Evolutionary conservation across 2,888 invertebrate species (phyloP), one percentile per base, ranked within the genome.

Genomic region (Caenorhabditis parvicauda): DNA sequence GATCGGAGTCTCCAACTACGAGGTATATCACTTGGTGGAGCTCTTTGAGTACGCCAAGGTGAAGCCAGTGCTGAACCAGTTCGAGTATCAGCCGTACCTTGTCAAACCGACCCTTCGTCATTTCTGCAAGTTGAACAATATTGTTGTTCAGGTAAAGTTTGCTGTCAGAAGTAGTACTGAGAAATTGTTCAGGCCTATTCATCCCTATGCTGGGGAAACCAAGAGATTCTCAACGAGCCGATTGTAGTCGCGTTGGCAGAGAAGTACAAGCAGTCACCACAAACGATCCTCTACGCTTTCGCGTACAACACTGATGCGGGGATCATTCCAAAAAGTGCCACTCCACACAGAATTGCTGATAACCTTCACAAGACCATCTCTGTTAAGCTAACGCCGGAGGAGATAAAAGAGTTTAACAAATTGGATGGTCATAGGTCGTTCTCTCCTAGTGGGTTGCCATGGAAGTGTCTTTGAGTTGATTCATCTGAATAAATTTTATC

Each of bases 1-100:
- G 2, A 88, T 91, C 68, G 90, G 91, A 1, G 90, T 91, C 0
- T 89, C 90, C 0, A 91, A 91, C 82, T 91, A 88, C 75, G 88
- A 87, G 2, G 82, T 87, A 0, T 82, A 82, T 41, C 90, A 91
- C 82, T 81, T 91, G 17, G 82, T 85, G 49, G 87, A 89, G 63
- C 80, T 90, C 41, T 64, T 82, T 21, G 58, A 64, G 14, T 71
- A 77, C 25, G 68, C 70, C 5, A 68, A 70, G 54, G 42, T 62
- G 7, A 48, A 48, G n/a, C 75, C 75, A 7, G 73, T 64, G 12
- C 63, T 75, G 25, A 72, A 75, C 41, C 74, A 83, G 81, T 80
- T 71, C 45, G 83, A 83, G 61, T 81, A 77, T 55, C 83, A 83
- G 60, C 83, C 83, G 14, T 81, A 82, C 65, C 68, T 82, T 12